A percentile compares a stretch with the other conserved stretches of the same genome.
Conservation (phyloP, 1,140 invertebrate species). For the Propsilocerus akamusi region DNA sequence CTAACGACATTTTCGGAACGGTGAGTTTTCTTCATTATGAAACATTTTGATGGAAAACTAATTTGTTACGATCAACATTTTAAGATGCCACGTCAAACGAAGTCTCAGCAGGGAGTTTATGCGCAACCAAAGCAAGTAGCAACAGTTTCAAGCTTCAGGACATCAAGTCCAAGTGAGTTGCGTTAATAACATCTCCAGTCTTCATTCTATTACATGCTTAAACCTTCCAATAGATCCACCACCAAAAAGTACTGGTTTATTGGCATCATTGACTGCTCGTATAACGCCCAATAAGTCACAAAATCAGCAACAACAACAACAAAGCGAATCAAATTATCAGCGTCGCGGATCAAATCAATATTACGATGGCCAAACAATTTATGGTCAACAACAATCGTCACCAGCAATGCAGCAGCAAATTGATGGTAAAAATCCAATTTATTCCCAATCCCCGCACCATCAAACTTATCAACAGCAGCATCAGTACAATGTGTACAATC, state of each 20-base stretch:
- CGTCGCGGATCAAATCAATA: neutral
- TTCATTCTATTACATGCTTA: neutral
- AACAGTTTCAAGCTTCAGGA: slow-evolving; percentile 23
- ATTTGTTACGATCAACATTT: neutral
- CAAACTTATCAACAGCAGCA: slow-evolving; percentile 16
- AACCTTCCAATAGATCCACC: neutral
- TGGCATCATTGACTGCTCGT: slow-evolving; percentile 14
- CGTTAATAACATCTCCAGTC: neutral
- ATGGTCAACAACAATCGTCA: neutral
- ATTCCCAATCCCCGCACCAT: neutral
- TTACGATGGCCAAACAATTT: neutral
- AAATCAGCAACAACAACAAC: slow-evolving; percentile 11
- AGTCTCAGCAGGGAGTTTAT: slow-evolving; percentile 17
- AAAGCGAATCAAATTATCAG: neutral
- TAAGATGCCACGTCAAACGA: neutral
- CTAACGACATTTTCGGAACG: neutral
- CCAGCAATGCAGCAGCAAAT: neutral
- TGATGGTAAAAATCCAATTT: slow-evolving; percentile 6
- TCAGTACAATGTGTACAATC: slow-evolving; percentile 19
- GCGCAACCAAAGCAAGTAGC: slow-evolving; percentile 21
- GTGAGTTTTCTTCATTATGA: neutral
- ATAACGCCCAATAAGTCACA: slow-evolving; percentile 16
- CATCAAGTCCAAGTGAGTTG: slow-evolving; percentile 16
- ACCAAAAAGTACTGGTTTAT: slow-evolving; percentile 5
- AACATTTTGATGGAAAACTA: neutral